phyloP scores from a whole-genome alignment of 2,888 invertebrate genomes.

The Nymphalis polychloros region DNA sequence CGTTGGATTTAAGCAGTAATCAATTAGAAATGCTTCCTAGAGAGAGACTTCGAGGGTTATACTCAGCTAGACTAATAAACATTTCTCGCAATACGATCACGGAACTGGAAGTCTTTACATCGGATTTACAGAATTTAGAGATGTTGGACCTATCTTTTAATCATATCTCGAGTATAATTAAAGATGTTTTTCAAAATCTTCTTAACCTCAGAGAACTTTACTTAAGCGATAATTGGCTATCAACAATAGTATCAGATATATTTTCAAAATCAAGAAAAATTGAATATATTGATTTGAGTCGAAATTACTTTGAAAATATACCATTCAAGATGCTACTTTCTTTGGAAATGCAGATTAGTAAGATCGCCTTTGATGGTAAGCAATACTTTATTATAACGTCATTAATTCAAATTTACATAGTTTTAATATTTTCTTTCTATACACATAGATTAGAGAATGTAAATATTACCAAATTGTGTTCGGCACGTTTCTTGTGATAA shows the following conservation, averaged over 20 bases:
- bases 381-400: conserved; percentile 23
- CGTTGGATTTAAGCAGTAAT: conserved; percentile 91
- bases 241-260: conserved; percentile 88
- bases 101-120: conserved; percentile 90
- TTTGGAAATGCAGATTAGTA: conserved; percentile 91
- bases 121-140: conserved; percentile 88
- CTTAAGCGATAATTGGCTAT: conserved; percentile 91
- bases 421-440: background rate
- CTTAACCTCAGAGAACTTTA: conserved; percentile 88
- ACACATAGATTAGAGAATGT: background rate
- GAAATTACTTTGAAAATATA: conserved; percentile 91
- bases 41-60: conserved; percentile 90
- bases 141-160: conserved; percentile 91
- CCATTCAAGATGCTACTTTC: conserved; percentile 89
- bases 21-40: conserved; percentile 91
- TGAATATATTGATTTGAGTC: conserved; percentile 88
- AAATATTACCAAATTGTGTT: background rate
- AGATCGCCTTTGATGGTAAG: conserved; percentile 90
- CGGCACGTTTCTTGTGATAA: no score
- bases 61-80: conserved; percentile 87
- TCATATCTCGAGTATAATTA: conserved; percentile 88
- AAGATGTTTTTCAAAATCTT: conserved; percentile 89
- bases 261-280: conserved; percentile 89
- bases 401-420: background rate
- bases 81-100: conserved; percentile 91